phyloP scores from a whole-genome alignment of 2,113 vertebrate genomes.

The Calcarius ornatus region DNA sequence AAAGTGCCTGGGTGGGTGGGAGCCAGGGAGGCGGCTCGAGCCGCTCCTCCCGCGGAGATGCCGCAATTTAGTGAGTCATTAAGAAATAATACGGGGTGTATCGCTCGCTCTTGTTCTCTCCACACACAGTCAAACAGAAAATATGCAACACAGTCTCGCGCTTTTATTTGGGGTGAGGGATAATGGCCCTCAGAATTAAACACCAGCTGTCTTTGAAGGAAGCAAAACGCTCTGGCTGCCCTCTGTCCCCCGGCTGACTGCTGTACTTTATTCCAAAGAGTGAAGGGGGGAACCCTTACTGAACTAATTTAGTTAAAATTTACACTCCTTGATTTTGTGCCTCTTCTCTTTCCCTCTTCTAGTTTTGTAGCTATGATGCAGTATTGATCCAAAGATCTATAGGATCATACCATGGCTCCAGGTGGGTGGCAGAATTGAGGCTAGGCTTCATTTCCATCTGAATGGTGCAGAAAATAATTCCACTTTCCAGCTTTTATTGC shows the following conservation, averaged over 20 bases:
- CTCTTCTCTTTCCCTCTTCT: background rate
- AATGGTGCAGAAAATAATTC: constrained; percentile 65
- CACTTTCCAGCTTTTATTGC: constrained; percentile 48
- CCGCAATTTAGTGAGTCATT: constrained; percentile 11
- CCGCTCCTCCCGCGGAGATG: background rate
- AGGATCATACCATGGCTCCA: constrained; percentile 55
- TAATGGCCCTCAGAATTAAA: background rate
- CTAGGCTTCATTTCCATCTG: constrained; percentile 67
- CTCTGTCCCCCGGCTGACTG: background rate
- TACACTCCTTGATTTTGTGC: constrained; percentile 33
- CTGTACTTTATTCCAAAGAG: background rate
- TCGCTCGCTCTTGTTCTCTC: background rate
- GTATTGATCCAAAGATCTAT: constrained; percentile 70
- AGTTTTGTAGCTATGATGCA: constrained; percentile 57
- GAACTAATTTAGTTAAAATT: constrained; percentile 62
- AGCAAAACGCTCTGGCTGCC: background rate
- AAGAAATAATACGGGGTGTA: background rate
- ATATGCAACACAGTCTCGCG: background rate
- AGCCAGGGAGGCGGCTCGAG: background rate
- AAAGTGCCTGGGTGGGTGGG: background rate
- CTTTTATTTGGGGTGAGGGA: background rate
- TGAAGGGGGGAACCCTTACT: background rate
- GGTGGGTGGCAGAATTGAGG: constrained; percentile 59
- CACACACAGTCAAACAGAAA: background rate
- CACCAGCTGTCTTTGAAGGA: background rate